Conservation (phyloP, 2,888 invertebrate species). For the Aphidoletes aphidimyza region DNA sequence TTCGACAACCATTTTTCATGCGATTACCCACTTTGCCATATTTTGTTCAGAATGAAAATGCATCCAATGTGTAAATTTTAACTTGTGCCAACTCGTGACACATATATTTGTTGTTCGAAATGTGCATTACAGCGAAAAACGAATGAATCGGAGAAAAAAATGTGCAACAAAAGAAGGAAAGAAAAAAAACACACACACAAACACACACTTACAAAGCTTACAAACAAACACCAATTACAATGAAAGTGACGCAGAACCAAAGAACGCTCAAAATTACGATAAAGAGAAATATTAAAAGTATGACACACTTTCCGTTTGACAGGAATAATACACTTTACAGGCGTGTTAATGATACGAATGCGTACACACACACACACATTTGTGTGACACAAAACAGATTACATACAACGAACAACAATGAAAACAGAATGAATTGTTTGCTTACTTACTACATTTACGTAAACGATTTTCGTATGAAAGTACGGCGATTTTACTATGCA, state of each 20-base stretch:
- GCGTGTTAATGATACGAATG: background rate
- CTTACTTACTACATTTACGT: background rate
- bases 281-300: background rate
- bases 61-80: conserved; percentile 24
- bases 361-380: background rate
- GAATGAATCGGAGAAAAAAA: conserved; percentile 21
- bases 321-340: background rate
- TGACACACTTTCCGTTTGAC: conserved; percentile 33
- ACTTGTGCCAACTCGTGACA: conserved; percentile 13
- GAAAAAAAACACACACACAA: background rate
- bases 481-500: background rate
- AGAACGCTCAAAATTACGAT: conserved; percentile 13
- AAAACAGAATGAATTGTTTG: background rate
- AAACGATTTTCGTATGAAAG: background rate
- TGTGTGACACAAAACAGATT: background rate
- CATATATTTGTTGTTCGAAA: background rate
- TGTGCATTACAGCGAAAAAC: too few relatives aligned
- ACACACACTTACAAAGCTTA: too few relatives aligned
- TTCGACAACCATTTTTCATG: background rate
- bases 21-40: conserved; percentile 17
- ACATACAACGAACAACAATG: background rate
- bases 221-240: background rate
- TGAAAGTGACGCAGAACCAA: conserved; percentile 5
- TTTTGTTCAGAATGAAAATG: background rate
- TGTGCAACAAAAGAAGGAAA: background rate